Conservation (phyloP, 1,140 invertebrate genomes). For the Alviniconcha marisindica region DNA sequence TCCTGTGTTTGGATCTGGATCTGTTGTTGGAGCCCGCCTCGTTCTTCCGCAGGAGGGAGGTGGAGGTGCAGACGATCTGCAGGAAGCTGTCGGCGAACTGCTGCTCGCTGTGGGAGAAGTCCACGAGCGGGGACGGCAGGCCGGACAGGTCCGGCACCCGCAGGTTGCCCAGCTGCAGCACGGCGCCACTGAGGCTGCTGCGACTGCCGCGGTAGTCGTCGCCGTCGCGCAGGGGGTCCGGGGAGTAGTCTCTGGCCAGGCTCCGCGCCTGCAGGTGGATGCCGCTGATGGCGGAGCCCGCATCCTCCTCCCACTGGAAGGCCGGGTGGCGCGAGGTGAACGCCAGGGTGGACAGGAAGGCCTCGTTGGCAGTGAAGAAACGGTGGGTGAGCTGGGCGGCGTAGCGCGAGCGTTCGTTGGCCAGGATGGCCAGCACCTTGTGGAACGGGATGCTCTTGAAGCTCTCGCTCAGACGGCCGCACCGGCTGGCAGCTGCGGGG, state of each 20-base stretch:
- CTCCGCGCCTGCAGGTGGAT: conserved; percentile 22
- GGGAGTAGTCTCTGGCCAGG: conserved; percentile 20
- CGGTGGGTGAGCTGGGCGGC: conserved; percentile 68
- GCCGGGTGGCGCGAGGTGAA: conserved; percentile 54
- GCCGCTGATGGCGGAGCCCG: conserved; percentile 44
- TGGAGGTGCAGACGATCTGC: conserved; percentile 73
- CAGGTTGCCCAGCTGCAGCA: conserved; percentile 64
- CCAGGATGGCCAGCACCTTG: conserved; percentile 68
- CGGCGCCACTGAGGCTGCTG: conserved; percentile 62
- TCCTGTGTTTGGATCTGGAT: conserved; percentile 45
- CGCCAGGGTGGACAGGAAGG: conserved; percentile 65
- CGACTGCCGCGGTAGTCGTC: conserved; percentile 71
- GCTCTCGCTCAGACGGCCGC: conserved; percentile 55
- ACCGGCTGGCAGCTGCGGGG: conserved; percentile 51
- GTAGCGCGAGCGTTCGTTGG: conserved; percentile 71
- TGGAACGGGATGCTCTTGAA: conserved; percentile 69
- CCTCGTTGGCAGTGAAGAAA: conserved; percentile 70
- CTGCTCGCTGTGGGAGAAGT: conserved; percentile 69
- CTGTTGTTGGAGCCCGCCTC: conserved; percentile 49
- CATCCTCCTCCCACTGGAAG: conserved; percentile 68
- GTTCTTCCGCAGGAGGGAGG: conserved; percentile 69
- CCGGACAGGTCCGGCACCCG: conserved; percentile 66
- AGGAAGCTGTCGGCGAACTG: conserved; percentile 74
- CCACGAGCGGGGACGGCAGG: conserved; percentile 66
- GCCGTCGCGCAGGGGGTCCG: conserved; percentile 52